These are phyloP conservation scores for Hyles euphorbiae DNA, from an alignment of 1,140 invertebrate species.

Conservation along the genomic window DNA sequence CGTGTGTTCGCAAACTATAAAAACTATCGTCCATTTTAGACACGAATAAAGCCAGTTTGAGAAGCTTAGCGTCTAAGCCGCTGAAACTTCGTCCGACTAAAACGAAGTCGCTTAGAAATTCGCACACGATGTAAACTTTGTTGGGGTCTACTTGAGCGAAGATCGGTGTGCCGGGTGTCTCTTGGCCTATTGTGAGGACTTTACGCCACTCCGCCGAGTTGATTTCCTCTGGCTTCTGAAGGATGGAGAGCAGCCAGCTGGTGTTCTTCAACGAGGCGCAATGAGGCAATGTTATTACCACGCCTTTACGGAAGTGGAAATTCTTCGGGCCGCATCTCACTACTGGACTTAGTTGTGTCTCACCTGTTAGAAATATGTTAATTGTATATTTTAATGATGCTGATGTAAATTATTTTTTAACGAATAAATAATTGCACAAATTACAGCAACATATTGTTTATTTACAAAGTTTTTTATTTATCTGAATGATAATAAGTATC, in stretches of 20 bases:
- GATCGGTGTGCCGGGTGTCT: slow-evolving; percentile 95
- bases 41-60: slow-evolving; percentile 91
- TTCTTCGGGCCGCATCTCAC: slow-evolving; percentile 89
- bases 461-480: too few relatives aligned
- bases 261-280: slow-evolving; percentile 84
- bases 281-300: slow-evolving; percentile 93
- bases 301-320: slow-evolving; percentile 88
- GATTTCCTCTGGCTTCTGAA: slow-evolving; percentile 78
- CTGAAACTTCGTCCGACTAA: slow-evolving; percentile 86
- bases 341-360: slow-evolving; percentile 92
- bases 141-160: slow-evolving; percentile 93
- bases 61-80: slow-evolving; percentile 81
- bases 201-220: slow-evolving; percentile 81
- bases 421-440: too few relatives aligned
- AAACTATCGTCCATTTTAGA: slow-evolving; percentile 78
- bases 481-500: too few relatives aligned
- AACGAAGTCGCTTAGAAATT: slow-evolving; percentile 90
- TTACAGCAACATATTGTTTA: too few relatives aligned
- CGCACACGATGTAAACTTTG: slow-evolving; percentile 92
- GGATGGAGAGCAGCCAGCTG: slow-evolving; percentile 89
- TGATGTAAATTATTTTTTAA: too few relatives aligned
- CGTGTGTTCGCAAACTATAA: slow-evolving; percentile 77
- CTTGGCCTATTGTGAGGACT: slow-evolving; percentile 92
- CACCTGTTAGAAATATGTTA: slow-evolving; percentile 41
- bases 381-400: slow-evolving; percentile 3